Evolutionary conservation across 2,113 vertebrate species (phyloP), one percentile per base, ranked within the genome.

Genomic region (Leptosomus discolor): DNA sequence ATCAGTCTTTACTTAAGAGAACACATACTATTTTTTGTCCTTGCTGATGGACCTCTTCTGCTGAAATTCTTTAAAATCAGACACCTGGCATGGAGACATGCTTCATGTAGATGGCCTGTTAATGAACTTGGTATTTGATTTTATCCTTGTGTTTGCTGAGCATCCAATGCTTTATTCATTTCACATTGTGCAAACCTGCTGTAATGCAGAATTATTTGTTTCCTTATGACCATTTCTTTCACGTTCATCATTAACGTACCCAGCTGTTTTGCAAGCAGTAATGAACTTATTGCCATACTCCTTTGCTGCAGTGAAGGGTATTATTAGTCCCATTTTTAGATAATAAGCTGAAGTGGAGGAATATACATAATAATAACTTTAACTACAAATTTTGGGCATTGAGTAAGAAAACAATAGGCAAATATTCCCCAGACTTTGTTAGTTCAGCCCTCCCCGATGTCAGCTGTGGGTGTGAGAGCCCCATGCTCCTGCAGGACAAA

Each of bases 1-100:
- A 70, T 85, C 50, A 43, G n/a, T 90, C 60, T 94, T 93, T 86
- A 95, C 76, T 91, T 87, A 81, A 80, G 63, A 88, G 11, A 94
- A 71, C 3, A 26, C 8, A 6, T 20, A 45, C 22, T 46, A 12
- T 39, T 61, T 82, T 89, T 82, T 90, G 29, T 71, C 65, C 29
- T 89, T 61, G 20, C 60, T 57, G 43, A 32, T 58, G 56, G 48
- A 63, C 27, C 23, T 97, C 50, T 92, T 94, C 30, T 87, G 37
- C 73, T 85, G 87, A 82, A 87, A 70, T 17, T 61, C 68, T 74
- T 69, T 61, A 41, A 88, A 89, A n/a, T 88, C 74, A 65, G 67
- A 71, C 36, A 77, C 21, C 36, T 90, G 63, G 6, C 48, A 23
- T 51, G 67, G 60, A 74, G 88, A 37, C 34, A n/a, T 70, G 46